phyloP scores from a whole-genome alignment of 2,113 vertebrate species.

The Phoxinus phoxinus region DNA sequence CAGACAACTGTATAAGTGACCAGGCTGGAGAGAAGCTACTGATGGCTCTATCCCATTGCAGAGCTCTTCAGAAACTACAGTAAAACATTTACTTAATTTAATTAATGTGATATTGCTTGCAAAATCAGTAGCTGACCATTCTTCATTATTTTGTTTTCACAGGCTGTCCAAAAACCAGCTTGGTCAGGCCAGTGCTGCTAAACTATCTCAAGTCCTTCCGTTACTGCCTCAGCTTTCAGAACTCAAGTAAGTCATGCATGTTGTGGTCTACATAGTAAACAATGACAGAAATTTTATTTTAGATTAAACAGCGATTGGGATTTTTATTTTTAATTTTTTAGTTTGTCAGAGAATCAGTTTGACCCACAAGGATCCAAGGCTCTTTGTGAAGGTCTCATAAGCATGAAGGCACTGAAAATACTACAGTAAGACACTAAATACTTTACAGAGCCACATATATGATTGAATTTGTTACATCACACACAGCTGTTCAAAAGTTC shows the following conservation, averaged over 20 bases:
- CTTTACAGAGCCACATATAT: background rate
- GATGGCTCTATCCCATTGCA: slow-evolving; percentile 73
- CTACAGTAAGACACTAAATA: slow-evolving; percentile 79
- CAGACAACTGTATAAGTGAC: slow-evolving; percentile 75
- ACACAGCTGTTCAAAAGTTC: background rate
- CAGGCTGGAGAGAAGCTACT: slow-evolving; percentile 74
- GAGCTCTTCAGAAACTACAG: slow-evolving; percentile 79
- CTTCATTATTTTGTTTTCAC: slow-evolving; percentile 43
- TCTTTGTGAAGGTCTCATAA: slow-evolving; percentile 70
- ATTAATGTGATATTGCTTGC: background rate
- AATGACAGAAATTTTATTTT: background rate
- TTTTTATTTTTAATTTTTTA: slow-evolving; percentile 60
- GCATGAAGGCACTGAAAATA: slow-evolving; percentile 73
- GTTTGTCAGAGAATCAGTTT: slow-evolving; percentile 83
- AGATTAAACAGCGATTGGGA: background rate
- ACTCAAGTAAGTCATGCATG: slow-evolving; percentile 78
- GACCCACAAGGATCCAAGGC: slow-evolving; percentile 62
- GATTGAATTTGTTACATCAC: background rate
- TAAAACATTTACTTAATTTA: slow-evolving; percentile 64
- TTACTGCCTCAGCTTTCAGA: slow-evolving; percentile 68
- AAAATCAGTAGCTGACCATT: background rate
- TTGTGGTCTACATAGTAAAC: background rate
- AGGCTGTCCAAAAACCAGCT: slow-evolving; percentile 81
- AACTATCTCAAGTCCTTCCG: slow-evolving; percentile 76
- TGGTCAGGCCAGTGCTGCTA: slow-evolving; percentile 69